Percentiles rank a stretch among this genome's conserved stretches.
Conservation (phyloP, 2,797 vertebrate genomes). For the Pseudotriccus pelzelni region DNA sequence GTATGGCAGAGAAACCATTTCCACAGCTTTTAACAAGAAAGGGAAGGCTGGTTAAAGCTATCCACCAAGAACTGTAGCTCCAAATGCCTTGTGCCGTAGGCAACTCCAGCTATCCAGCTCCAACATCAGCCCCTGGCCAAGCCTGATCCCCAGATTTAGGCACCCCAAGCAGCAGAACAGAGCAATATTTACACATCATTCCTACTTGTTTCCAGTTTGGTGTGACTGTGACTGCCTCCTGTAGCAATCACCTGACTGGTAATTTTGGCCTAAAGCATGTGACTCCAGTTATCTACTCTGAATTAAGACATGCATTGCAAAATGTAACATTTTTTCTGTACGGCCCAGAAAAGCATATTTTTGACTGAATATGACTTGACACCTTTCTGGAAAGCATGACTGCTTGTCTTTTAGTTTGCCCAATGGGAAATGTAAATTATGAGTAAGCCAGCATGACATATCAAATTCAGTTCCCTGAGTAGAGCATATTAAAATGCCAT, state of each 20-base stretch:
- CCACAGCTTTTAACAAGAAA: not conserved
- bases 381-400: constrained; percentile 22
- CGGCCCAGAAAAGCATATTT: not conserved
- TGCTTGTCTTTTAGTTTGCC: constrained; percentile 4
- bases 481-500: constrained; percentile 35
- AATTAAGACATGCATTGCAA: not conserved
- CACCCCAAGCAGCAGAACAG: not conserved
- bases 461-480: constrained; percentile 8
- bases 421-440: constrained; percentile 6
- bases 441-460: constrained; percentile 47
- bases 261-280: not conserved
- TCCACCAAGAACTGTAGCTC: not conserved
- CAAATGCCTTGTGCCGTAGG: not conserved
- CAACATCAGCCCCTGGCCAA: not conserved
- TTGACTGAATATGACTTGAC: constrained; percentile 26
- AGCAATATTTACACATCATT: not conserved
- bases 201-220: not conserved
- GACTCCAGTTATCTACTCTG: not conserved
- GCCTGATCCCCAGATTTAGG: not conserved
- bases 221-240: not conserved
- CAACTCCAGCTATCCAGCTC: not conserved
- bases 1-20: not conserved
- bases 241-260: not conserved
- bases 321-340: not conserved
- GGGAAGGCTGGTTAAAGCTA: not conserved